Conservation (phyloP, 2,113 vertebrate genomes). For the Brachyhypopomus gauderio region DNA sequence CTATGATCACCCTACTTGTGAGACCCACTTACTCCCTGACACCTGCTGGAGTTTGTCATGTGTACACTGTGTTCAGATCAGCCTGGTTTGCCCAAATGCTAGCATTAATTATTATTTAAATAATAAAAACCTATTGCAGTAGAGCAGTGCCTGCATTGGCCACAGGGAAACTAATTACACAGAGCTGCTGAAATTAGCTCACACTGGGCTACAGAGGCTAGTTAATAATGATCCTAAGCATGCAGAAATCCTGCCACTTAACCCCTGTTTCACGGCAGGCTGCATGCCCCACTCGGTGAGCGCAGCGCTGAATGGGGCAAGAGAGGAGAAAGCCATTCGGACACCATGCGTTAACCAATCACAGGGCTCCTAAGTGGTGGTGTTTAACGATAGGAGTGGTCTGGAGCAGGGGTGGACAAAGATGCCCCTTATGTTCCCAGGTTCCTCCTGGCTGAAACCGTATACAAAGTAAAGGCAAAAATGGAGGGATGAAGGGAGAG, state of each 20-base stretch:
- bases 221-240: background rate
- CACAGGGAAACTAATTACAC: background rate
- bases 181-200: background rate
- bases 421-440: constrained; percentile 56
- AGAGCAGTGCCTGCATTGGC: background rate
- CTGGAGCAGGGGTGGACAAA: constrained; percentile 60
- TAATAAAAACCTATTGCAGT: background rate
- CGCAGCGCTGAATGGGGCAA: background rate
- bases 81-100: background rate
- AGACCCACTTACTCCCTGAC: constrained; percentile 51
- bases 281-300: background rate
- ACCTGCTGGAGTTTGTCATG: background rate
- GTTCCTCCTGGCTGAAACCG: constrained; percentile 56
- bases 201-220: background rate
- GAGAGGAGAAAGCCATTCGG: constrained; percentile 19
- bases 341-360: background rate
- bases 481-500: constrained; percentile 11
- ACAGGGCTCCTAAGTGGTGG: background rate
- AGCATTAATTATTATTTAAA: constrained; percentile 2
- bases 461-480: constrained; percentile 53
- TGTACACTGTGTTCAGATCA: background rate
- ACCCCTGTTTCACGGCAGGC: background rate
- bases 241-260: constrained; percentile 2
- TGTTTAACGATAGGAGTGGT: constrained; percentile 28
- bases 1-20: constrained; percentile 61